Conservation (phyloP, 2,797 vertebrate genomes). For the Octomys mimax region DNA sequence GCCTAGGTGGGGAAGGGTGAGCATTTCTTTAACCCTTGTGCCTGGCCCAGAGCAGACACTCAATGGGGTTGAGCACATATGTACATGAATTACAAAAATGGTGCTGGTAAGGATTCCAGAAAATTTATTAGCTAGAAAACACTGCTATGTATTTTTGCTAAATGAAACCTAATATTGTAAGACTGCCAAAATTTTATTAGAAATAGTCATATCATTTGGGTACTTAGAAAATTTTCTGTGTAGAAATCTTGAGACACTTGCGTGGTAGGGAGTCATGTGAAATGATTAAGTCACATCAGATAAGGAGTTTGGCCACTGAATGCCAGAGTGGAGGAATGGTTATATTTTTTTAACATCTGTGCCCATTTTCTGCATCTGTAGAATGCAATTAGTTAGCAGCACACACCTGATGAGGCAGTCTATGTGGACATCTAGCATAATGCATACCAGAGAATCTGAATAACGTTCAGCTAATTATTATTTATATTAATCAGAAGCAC, state of each 20-base stretch:
- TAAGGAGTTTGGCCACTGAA: not conserved
- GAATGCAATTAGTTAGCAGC: not conserved
- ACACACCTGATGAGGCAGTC: not conserved
- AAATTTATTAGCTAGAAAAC: not conserved
- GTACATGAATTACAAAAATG: not conserved
- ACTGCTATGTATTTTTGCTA: not conserved
- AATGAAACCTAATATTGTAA: not conserved
- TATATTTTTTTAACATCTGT: not conserved
- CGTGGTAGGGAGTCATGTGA: not conserved
- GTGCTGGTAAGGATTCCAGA: not conserved
- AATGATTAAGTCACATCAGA: not conserved
- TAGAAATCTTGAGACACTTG: not conserved
- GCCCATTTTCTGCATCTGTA: not conserved
- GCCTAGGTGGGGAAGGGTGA: fast-evolving
- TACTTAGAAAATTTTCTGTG: not conserved
- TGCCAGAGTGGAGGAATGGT: not conserved
- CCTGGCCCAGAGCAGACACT: not conserved
- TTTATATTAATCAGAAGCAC: not conserved
- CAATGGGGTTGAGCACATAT: not conserved
- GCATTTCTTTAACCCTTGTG: not conserved
- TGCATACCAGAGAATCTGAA: not conserved
- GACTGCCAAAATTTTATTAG: not conserved
- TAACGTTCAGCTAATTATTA: not conserved
- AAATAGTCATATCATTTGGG: not conserved
- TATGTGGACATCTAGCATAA: not conserved